phyloP scores from a whole-genome alignment of 2,888 invertebrate species.

The Hydrotaea cyrtoneurina region DNA sequence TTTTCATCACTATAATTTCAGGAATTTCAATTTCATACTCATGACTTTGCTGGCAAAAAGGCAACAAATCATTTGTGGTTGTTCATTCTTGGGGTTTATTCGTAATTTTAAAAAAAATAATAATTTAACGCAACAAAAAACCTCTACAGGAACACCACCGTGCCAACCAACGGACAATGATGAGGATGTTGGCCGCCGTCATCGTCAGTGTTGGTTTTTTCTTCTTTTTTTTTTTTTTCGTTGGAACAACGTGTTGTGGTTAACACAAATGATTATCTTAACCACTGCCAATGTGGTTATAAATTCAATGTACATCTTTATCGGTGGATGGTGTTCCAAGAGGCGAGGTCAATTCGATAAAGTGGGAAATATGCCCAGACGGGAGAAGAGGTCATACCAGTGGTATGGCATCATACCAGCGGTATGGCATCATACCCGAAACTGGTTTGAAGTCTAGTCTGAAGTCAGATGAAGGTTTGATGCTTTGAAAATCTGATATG shows the following conservation, averaged over 20 bases:
- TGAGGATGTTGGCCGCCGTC: no score
- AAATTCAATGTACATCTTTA: neutral
- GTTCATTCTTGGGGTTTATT: neutral
- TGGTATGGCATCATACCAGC: no score
- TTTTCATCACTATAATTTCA: conserved; percentile 60
- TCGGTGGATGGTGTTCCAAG: neutral
- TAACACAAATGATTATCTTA: conserved; percentile 2
- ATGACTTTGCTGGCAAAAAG: neutral
- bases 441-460: no score
- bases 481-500: no score
- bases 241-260: neutral
- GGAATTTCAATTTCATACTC: conserved; percentile 41
- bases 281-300: conserved; percentile 11
- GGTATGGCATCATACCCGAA: no score
- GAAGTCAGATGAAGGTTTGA: no score
- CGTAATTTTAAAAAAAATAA: conserved; percentile 38
- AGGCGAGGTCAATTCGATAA: no score
- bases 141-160: conserved; percentile 20
- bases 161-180: no score
- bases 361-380: no score
- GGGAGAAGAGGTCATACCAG: no score
- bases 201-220: neutral
- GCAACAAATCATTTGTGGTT: neutral
- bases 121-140: neutral
- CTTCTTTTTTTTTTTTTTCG: no score